A percentile compares a stretch with the other conserved stretches of the same genome.
These are phyloP conservation scores for Aelia acuminata DNA, from an alignment of 2,888 invertebrate species.

Conservation along the genomic window DNA sequence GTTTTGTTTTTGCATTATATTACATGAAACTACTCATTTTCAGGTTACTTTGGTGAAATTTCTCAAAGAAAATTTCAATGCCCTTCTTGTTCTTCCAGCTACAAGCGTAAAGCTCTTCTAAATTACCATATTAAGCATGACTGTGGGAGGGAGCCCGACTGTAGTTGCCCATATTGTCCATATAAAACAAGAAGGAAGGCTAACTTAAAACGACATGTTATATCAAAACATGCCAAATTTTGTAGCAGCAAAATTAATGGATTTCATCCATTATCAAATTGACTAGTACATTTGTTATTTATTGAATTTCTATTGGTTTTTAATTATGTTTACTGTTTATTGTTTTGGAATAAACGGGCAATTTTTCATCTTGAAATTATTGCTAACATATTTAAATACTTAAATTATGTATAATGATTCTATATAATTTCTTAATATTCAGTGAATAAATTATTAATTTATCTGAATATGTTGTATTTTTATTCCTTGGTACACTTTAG, in stretches of 20 bases:
- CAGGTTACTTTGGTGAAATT: conserved; percentile 19
- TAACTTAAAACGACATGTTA: conserved; percentile 64
- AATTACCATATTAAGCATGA: conserved; percentile 42
- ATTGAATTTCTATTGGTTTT: neutral
- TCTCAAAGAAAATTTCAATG: conserved; percentile 7
- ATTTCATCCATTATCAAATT: neutral
- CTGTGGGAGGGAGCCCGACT: conserved; percentile 66
- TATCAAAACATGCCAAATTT: conserved; percentile 50
- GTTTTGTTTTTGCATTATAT: neutral
- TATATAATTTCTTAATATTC: neutral
- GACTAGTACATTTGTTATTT: neutral
- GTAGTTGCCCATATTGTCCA: conserved; percentile 69
- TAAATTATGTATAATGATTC: neutral
- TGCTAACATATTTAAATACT: neutral
- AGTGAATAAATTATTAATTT: neutral
- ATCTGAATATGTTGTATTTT: neutral
- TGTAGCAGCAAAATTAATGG: neutral
- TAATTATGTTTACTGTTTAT: neutral
- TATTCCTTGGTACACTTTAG: neutral
- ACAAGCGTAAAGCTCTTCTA: conserved; percentile 39
- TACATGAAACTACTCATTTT: neutral
- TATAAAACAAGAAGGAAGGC: conserved; percentile 66
- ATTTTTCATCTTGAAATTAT: neutral
- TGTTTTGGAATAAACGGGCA: neutral
- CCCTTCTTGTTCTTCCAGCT: conserved; percentile 48